These are phyloP conservation scores for Hemiprocne comata DNA, from an alignment of 2,113 vertebrate species.

Conservation along the genomic window DNA sequence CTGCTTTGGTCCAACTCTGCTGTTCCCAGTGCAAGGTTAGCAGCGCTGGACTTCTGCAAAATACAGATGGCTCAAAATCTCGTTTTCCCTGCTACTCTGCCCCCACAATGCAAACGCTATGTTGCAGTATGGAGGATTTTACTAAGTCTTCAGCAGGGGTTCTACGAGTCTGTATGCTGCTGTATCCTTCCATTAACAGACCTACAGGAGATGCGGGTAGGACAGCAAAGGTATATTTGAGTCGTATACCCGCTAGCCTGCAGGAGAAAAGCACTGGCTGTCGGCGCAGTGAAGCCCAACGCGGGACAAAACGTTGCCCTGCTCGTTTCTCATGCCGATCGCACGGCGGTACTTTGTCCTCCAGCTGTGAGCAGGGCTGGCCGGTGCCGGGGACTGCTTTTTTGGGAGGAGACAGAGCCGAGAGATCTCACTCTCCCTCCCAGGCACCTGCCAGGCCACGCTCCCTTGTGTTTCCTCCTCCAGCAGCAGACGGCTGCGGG, in stretches of 20 bases:
- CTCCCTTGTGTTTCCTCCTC: background rate
- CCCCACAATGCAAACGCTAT: background rate
- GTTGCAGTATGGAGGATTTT: background rate
- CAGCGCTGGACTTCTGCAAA: fast-evolving
- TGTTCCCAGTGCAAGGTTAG: background rate
- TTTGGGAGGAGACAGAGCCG: background rate
- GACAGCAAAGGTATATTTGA: background rate
- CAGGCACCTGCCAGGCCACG: slow-evolving; percentile 36
- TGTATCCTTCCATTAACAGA: background rate
- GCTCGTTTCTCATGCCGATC: background rate
- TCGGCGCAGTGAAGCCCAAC: background rate
- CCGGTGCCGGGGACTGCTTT: background rate
- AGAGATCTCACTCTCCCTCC: background rate
- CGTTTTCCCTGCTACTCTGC: background rate
- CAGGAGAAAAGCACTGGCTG: background rate
- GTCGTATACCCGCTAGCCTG: background rate
- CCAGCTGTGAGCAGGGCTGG: background rate
- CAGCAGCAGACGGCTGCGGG: background rate
- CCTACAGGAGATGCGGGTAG: background rate
- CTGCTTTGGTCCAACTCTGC: background rate
- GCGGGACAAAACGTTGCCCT: background rate
- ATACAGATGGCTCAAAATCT: background rate
- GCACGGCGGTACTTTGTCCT: background rate
- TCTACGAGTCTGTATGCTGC: background rate
- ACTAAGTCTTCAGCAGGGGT: background rate